Evolutionary conservation across 2,888 invertebrate genomes (phyloP), one percentile per base, ranked within the genome.

Genomic region (Dyspetes luteomarginatus): DNA sequence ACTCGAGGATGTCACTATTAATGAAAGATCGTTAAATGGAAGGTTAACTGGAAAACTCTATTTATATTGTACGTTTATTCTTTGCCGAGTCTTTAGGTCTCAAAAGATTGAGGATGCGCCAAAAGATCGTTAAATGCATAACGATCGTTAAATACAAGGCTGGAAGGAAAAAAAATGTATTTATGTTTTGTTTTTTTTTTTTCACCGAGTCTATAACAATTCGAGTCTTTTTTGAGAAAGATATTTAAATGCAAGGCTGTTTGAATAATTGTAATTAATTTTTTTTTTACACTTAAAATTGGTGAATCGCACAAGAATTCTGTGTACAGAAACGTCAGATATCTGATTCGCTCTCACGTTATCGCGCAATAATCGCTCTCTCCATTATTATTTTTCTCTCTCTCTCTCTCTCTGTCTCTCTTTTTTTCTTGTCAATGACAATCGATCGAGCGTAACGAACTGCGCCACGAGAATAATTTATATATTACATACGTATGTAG

Each of bases 391-490:
- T 68, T 62, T 64, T 62, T 62, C 56, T 56, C 41, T n/a, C n/a
- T n/a, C n/a, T n/a, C n/a, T n/a, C n/a, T n/a, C n/a, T n/a, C n/a
- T n/a, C n/a, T n/a, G n/a, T n/a, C 64, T 64, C 30, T 43, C 55
- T 73, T 17, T 48, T 17, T 28, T 28, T 58, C 43, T 19, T 15
- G 69, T 56, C 85, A 86, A 83, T 85, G 86, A 85, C 86, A 83
- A 85, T 78, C 85, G 73, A 64, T 82, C 73, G 64, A 84, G 83
- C 83, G 78, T 83, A 80, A 85, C 84, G 71, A 60, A 75, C 75
- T 71, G 72, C 82, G 81, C 78, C 82, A 75, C 75, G 77, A 58
- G 52, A 82, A 77, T 41, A 50, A 48, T 48, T 65, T 43, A 17
- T 45, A 48, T 41, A 58, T 24, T 22, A 43, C 15, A 5, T 15